phyloP scores from a whole-genome alignment of 2,113 vertebrate species.

The Pollachius pollachius region DNA sequence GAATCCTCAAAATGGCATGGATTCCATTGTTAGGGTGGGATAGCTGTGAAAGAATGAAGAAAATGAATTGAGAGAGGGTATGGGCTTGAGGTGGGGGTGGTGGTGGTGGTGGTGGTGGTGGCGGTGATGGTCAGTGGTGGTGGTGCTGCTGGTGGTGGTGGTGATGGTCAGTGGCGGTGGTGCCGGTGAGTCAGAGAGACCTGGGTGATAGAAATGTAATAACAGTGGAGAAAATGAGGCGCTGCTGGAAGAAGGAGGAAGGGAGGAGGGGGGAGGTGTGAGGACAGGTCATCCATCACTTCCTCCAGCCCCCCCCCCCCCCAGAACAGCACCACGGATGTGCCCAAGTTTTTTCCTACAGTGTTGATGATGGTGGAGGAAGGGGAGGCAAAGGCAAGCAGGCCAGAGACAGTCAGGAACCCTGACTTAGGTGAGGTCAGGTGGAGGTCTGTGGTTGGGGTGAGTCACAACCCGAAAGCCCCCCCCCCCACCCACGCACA shows the following conservation, averaged over 20 bases:
- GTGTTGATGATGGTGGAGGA: no score
- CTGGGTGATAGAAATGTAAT: slow-evolving; percentile 62
- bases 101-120: neutral
- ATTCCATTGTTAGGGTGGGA: neutral
- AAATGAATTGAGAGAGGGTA: slow-evolving; percentile 8
- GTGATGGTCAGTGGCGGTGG: neutral
- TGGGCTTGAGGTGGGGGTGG: neutral
- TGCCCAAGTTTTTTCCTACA: slow-evolving; percentile 21
- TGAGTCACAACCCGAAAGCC: neutral
- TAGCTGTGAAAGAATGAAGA: neutral
- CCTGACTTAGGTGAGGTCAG: neutral
- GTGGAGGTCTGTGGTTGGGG: neutral
- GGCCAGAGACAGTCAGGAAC: slow-evolving; percentile 36
- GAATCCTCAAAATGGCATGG: no score
- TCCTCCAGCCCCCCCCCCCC: no score
- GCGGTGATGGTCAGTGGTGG: neutral
- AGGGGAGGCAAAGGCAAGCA: slow-evolving; percentile 23
- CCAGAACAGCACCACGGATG: slow-evolving; percentile 9
- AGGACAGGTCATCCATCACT: slow-evolving; percentile 63
- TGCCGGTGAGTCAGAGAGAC: slow-evolving; percentile 58
- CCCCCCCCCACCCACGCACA: neutral
- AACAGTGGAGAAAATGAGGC: slow-evolving; percentile 59
- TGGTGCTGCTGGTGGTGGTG: neutral
- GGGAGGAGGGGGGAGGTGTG: slow-evolving; percentile 27
- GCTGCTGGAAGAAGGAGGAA: slow-evolving; percentile 50